Conservation (phyloP, 2,888 invertebrate genomes). For the Mythimna albipuncta region DNA sequence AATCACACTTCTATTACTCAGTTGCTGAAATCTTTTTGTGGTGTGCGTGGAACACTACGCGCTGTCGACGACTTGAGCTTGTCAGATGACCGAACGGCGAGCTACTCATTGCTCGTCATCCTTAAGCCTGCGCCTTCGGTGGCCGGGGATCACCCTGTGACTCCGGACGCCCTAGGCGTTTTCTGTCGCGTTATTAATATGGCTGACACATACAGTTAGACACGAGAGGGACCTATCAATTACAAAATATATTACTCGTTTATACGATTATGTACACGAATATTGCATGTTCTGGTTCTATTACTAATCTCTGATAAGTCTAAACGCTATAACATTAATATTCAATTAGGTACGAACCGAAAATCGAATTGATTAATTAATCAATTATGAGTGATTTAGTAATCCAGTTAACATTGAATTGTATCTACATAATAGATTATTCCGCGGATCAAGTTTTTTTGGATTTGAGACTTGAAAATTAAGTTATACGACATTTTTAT, state of each 20-base stretch:
- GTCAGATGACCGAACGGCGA: too few relatives aligned
- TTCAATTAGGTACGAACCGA: slow-evolving; percentile 49
- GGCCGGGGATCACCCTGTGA: too few relatives aligned
- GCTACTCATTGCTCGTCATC: too few relatives aligned
- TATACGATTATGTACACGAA: not conserved
- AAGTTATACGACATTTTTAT: not conserved
- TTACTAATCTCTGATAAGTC: slow-evolving; percentile 51
- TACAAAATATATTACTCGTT: not conserved
- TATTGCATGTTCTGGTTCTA: slow-evolving; percentile 26
- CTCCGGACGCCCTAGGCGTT: too few relatives aligned
- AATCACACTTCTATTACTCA: too few relatives aligned
- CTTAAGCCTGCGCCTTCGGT: too few relatives aligned
- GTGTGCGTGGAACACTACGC: too few relatives aligned
- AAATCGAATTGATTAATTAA: slow-evolving; percentile 53
- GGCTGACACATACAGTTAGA: not conserved
- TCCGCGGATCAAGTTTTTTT: not conserved
- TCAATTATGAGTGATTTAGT: slow-evolving; percentile 47
- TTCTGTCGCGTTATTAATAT: not conserved
- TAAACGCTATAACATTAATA: slow-evolving; percentile 52
- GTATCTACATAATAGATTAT: not conserved
- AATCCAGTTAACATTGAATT: slow-evolving; percentile 27
- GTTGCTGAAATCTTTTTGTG: too few relatives aligned
- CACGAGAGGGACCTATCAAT: not conserved
- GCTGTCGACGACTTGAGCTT: too few relatives aligned
- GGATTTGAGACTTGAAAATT: not conserved